Conservation (phyloP, 64 coral and sea anemone genomes). For the Stylophora pistillata region DNA sequence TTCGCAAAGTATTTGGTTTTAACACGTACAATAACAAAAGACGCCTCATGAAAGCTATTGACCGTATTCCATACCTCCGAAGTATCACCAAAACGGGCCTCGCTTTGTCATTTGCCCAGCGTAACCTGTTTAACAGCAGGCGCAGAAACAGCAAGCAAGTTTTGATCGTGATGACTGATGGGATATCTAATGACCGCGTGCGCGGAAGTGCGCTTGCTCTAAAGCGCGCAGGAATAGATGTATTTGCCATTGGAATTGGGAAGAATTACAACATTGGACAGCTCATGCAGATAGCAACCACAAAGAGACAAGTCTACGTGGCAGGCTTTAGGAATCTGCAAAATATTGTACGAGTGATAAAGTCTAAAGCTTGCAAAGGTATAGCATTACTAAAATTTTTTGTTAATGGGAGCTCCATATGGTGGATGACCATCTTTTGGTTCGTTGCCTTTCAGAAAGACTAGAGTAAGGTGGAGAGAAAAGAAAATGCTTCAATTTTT, state of each 20-base stretch:
- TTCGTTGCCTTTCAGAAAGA: no score
- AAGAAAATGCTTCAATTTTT: no score
- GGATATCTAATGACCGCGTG: slow-evolving; percentile 36
- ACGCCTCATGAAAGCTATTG: slow-evolving; percentile 34
- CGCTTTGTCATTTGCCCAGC: slow-evolving; percentile 43
- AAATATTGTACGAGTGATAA: slow-evolving; percentile 53
- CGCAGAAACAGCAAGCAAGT: neutral
- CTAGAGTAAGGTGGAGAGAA: no score
- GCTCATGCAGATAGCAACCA: slow-evolving; percentile 51
- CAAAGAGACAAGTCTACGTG: slow-evolving; percentile 37
- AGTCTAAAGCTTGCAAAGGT: slow-evolving; percentile 73
- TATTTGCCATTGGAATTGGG: slow-evolving; percentile 58
- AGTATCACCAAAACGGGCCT: slow-evolving; percentile 38
- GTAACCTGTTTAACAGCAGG: slow-evolving; percentile 30
- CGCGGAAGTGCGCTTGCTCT: slow-evolving; percentile 12
- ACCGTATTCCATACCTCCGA: slow-evolving; percentile 49
- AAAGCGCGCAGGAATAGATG: slow-evolving; percentile 19
- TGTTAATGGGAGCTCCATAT: no score
- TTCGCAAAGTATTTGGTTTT: slow-evolving; percentile 17
- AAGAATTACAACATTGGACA: slow-evolving; percentile 62
- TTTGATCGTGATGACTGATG: slow-evolving; percentile 66
- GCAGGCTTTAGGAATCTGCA: slow-evolving; percentile 58
- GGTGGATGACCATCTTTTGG: no score
- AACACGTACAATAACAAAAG: slow-evolving; percentile 39
- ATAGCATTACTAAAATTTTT: no score